These are phyloP conservation scores for Salmo trutta DNA, from an alignment of 2,797 vertebrate genomes.

Conservation along the genomic window DNA sequence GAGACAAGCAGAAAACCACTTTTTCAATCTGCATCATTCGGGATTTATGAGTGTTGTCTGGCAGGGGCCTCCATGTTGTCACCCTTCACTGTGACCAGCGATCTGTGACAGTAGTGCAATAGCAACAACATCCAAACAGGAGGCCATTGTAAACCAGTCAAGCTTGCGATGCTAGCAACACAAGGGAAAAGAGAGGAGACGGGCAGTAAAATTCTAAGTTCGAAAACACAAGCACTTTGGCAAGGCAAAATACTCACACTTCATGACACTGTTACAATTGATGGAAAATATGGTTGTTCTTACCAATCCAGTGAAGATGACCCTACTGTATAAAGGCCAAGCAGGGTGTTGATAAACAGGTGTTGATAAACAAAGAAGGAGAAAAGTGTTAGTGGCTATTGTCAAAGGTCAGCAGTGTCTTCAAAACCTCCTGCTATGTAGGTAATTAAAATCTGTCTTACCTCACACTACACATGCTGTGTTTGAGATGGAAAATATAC, in stretches of 20 bases:
- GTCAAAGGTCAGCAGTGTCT: neutral
- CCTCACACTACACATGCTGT: neutral
- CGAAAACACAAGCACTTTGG: neutral
- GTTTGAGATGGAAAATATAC: neutral
- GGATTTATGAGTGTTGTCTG: slow-evolving; percentile 46
- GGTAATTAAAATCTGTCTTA: neutral
- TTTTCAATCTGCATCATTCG: slow-evolving; percentile 52
- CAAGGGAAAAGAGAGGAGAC: slow-evolving; percentile 26
- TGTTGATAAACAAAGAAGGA: neutral
- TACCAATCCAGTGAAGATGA: neutral
- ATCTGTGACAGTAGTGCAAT: slow-evolving; percentile 61
- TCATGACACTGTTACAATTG: neutral
- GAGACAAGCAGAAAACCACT: slow-evolving; percentile 65
- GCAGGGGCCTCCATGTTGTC: slow-evolving; percentile 35
- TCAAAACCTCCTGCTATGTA: neutral
- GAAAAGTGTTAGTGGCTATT: neutral
- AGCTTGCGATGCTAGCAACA: slow-evolving; percentile 35
- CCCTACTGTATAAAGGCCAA: neutral
- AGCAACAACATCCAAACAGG: slow-evolving; percentile 57
- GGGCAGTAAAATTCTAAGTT: neutral
- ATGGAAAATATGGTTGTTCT: neutral
- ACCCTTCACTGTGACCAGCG: slow-evolving; percentile 42
- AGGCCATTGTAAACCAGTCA: slow-evolving; percentile 48
- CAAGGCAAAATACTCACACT: neutral
- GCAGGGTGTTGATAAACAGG: neutral